These are phyloP conservation scores for Masticophis lateralis DNA, from an alignment of 2,797 vertebrate species.

Conservation along the genomic window DNA sequence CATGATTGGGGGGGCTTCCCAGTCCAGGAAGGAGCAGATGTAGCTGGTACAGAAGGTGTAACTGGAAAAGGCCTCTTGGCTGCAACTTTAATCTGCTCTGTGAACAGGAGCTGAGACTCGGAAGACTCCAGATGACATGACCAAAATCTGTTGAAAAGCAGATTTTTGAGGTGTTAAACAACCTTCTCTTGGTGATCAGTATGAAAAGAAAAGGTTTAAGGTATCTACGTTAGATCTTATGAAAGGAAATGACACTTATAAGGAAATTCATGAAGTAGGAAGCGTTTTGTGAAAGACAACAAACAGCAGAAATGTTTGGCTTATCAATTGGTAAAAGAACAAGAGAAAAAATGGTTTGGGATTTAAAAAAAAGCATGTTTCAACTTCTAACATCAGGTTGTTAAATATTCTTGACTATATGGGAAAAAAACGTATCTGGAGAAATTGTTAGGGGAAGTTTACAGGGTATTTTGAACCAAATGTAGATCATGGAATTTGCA, in stretches of 20 bases:
- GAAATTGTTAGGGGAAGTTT: not conserved
- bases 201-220: not conserved
- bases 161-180: not conserved
- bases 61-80: not conserved
- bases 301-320: not conserved
- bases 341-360: not conserved
- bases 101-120: not conserved
- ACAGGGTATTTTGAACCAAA: not conserved
- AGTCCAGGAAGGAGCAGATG: not conserved
- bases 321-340: not conserved
- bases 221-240: not conserved
- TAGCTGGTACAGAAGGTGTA: not conserved
- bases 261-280: not conserved
- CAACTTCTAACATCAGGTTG: not conserved
- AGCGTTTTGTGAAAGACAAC: not conserved
- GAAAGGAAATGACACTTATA: not conserved
- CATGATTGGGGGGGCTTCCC: not conserved
- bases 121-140: not conserved
- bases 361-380: not conserved
- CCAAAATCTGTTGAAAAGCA: not conserved
- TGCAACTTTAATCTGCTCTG: not conserved
- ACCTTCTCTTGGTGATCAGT: not conserved
- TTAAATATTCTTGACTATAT: not conserved
- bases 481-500: not conserved
- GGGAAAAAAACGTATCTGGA: not conserved